Evolutionary conservation across 2,888 invertebrate genomes (phyloP), one percentile per base, ranked within the genome.

Genomic region (Melolontha melolontha): DNA sequence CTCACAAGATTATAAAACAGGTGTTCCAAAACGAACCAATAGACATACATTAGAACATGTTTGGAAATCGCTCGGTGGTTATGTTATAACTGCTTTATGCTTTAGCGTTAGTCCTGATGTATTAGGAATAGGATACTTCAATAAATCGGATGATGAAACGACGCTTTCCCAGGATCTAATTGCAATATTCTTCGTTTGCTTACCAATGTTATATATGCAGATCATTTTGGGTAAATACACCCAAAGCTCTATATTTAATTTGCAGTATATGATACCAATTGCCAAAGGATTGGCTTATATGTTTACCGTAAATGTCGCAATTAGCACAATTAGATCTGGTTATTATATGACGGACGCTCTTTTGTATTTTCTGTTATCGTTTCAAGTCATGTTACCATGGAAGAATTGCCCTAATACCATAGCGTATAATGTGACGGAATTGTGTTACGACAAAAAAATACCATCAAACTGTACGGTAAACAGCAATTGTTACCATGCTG

Each of bases 121-220:
- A 10, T 10, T 62, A 6, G 47, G 39, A 10, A 5, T 62, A 6
- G 47, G 39, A 47, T 62, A 62, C 14, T 62, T 62, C n/a, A 47
- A 34, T 17, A 44, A 34, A 34, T 34, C 11, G n/a, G 16, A 62
- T 14, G n/a, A 47, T 14, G 47, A 47, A 49, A 44, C 59, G 12
- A 14, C 49, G 8, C 17, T 29, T 5, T 17, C 11, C 1, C 59
- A 62, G 16, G 59, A 62, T 6, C 27, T 65, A 16, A 17, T 39
- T 12, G 34, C 34, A n/a, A 12, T 54, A 22, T 7, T 65, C 6
- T 67, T 67, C 29, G 49, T 62, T 59, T 59, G 66, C 11, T 17
- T 68, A 41, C 68, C 68, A 2, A 39, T 64, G 16, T 57, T 64
- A 40, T 68, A 64, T 41, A 68, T 68, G 68, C 64, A 68, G 22